Evolutionary conservation across 2,888 invertebrate genomes (phyloP).

Genomic region (Drepana falcataria): DNA sequence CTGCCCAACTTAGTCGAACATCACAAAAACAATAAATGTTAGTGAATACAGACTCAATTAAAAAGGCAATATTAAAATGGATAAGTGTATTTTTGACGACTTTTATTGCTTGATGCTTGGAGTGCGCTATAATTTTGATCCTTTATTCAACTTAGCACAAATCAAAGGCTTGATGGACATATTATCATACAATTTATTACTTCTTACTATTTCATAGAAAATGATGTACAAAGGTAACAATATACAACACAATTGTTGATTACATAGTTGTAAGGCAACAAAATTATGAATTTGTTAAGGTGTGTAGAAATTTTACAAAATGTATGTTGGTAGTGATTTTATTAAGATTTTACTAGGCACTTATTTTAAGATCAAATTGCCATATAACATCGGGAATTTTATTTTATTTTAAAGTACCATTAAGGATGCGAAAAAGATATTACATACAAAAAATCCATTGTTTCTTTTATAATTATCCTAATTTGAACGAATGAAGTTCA

Average conservation of each 20-base stretch:
- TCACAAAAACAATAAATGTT: too few relatives aligned
- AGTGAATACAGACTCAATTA: too few relatives aligned
- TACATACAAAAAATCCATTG: conserved; percentile 29
- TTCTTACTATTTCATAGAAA: conserved; percentile 16
- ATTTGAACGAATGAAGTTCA: too few relatives aligned
- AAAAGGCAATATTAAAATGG: too few relatives aligned
- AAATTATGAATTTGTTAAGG: conserved; percentile 51
- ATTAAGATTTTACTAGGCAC: conserved; percentile 29
- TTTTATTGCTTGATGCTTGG: too few relatives aligned
- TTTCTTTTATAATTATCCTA: conserved; percentile 2
- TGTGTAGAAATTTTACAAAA: conserved; percentile 52
- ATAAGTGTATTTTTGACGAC: too few relatives aligned
- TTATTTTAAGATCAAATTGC: conserved; percentile 46
- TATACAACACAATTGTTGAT: conserved; percentile 30
- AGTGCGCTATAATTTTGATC: conserved; percentile 1
- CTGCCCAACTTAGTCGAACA: too few relatives aligned
- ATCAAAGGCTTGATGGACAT: neutral
- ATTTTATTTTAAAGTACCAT: conserved; percentile 41
- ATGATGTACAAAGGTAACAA: conserved; percentile 49
- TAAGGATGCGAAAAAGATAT: conserved; percentile 34
- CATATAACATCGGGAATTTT: conserved; percentile 51
- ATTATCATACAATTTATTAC: too few relatives aligned
- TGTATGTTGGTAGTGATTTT: conserved; percentile 36
- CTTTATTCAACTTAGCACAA: conserved; percentile 4
- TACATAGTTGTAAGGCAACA: conserved; percentile 44